Percentiles rank a stretch among this genome's conserved stretches.
phyloP scores from a whole-genome alignment of 2,797 vertebrate genomes.

The Sphaeramia orbicularis region DNA sequence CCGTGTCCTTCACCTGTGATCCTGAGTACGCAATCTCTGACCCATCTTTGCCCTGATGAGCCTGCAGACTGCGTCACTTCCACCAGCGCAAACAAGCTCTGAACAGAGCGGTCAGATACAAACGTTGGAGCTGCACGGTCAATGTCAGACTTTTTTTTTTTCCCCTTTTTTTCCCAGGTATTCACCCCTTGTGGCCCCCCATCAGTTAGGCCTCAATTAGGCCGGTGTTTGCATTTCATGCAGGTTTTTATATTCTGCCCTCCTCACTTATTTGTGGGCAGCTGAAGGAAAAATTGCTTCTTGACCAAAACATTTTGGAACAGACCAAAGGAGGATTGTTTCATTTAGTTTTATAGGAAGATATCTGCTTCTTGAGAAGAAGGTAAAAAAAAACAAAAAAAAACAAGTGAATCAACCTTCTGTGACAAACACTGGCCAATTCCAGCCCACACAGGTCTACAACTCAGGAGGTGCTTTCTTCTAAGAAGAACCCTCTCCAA shows the following conservation, averaged over 20 bases:
- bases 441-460: neutral
- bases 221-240: neutral
- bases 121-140: neutral
- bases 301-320: neutral
- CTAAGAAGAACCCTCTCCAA: constrained; percentile 62
- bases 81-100: constrained; percentile 62
- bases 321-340: constrained; percentile 20
- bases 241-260: constrained; percentile 6
- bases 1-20: constrained; percentile 96
- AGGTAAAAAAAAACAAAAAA: too few species aligned
- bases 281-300: constrained; percentile 12
- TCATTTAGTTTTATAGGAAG: constrained; percentile 20
- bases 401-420: neutral
- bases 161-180: constrained; percentile 6
- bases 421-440: constrained; percentile 8
- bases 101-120: constrained; percentile 1
- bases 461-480: constrained; percentile 58
- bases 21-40: constrained; percentile 89
- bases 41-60: constrained; percentile 80
- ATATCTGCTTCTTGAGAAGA: constrained; percentile 14
- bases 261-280: neutral
- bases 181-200: neutral
- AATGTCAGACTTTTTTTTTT: neutral
- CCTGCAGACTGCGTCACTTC: constrained; percentile 11
- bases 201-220: neutral